Evolutionary conservation across 2,113 vertebrate genomes (phyloP), one percentile per base, ranked within the genome.

Genomic region (Psittacara wagleri): DNA sequence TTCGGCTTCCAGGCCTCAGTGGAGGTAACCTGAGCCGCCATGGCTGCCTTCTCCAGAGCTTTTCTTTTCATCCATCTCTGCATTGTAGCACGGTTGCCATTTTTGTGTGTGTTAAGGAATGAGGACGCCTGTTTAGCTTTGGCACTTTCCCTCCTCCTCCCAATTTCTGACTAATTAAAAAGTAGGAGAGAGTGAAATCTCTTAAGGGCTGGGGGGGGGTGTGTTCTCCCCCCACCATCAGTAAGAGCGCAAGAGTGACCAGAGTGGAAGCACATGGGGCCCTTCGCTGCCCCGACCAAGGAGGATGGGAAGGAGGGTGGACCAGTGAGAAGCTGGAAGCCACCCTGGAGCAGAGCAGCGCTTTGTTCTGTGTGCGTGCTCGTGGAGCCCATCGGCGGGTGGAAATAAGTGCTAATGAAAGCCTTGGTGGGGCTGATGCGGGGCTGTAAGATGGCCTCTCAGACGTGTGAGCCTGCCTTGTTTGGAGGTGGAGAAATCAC

Each of bases 391-490:
- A 13, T 61, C 69, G 39, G 80, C 1, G 5, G 49, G 72, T 35
- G 31, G 82, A 73, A 73, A 62, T 49, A 29, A 37, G 78, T n/a
- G 75, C 68, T 51, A 28, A 83, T 15, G 52, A 66, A 64, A 68
- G 83, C 83, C 66, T 63, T 33, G 68, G 49, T 74, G 70, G 82
- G 83, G 64, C 72, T 92, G 78, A n/a, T 69, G 67, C 90, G 1
- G 29, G 68, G 79, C 73, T 87, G 74, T 84, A 96, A 97, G 88
- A 95, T 96, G 96, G 95, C 94, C 96, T 90, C 95, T 68, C 86
- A 25, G 57, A 22, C 5, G 5, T 31, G 69, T 44, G 37, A 92
- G 94, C 92, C 88, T 74, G 93, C 95, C 94, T 91, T 54, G 70
- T 52, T 52, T 72, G 86, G 80, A 61, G 52, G 84, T 79, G 87